Percentiles rank a stretch among this genome's conserved stretches.
These are phyloP conservation scores for Dicentrarchus labrax DNA, from an alignment of 2,113 vertebrate genomes.

Conservation along the genomic window DNA sequence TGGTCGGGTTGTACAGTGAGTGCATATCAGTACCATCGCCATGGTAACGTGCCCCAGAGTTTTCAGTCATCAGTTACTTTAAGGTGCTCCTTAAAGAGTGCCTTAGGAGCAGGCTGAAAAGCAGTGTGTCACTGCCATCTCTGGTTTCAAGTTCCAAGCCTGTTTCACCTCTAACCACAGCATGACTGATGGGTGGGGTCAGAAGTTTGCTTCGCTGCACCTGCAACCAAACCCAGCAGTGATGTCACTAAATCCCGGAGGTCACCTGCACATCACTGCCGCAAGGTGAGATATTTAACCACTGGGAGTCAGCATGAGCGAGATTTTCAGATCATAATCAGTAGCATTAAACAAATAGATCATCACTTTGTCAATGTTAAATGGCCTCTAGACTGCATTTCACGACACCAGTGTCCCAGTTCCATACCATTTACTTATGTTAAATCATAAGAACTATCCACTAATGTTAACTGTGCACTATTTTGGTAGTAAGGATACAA, in stretches of 20 bases:
- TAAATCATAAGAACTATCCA: background rate
- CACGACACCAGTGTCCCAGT: background rate
- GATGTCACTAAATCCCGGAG: background rate
- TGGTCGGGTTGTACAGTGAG: slow-evolving; percentile 5
- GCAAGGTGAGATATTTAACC: background rate
- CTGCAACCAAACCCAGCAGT: background rate
- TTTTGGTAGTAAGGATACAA: background rate
- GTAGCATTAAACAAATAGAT: background rate
- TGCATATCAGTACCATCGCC: background rate
- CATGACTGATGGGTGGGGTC: background rate
- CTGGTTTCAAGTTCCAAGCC: background rate
- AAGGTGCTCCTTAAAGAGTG: slow-evolving; percentile 1
- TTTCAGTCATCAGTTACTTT: slow-evolving; percentile 19
- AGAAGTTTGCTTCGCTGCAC: background rate
- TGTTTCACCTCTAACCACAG: background rate
- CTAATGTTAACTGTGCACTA: background rate
- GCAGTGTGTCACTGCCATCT: slow-evolving; percentile 33
- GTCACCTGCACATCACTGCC: slow-evolving; percentile 21
- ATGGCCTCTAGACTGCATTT: background rate
- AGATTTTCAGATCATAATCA: background rate
- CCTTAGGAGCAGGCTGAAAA: background rate
- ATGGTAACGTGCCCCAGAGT: slow-evolving; percentile 17
- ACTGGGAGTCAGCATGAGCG: background rate
- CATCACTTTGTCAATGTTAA: background rate
- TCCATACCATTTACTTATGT: background rate